Evolutionary conservation across 2,797 vertebrate species (phyloP), one percentile per base, ranked within the genome.

Genomic region (Artibeus jamaicensis): DNA sequence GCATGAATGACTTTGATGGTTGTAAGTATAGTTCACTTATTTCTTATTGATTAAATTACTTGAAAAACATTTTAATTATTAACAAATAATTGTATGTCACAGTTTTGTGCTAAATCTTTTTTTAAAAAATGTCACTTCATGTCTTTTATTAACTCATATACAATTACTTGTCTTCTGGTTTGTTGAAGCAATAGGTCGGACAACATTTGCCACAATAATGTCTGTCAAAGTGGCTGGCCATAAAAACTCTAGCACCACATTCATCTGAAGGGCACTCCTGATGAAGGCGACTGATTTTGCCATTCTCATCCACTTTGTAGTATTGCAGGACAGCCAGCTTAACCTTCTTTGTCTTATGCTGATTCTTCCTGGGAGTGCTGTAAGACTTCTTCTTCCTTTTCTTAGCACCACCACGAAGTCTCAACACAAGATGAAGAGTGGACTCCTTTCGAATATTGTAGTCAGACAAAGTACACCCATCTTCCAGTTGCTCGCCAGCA

Each of bases 331-430:
- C 99, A 9, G 99, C 99, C 87, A 99, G 99, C 97, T 99, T 99
- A 97, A 99, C 99, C 99, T 99, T 99, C 99, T 99, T 99, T 97
- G 99, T 99, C 99, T 99, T 99, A 97, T 99, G 99, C 98, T 99
- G 99, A 98, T 99, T 99, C 98, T 99, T 99, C 98, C 99, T 99
- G 96, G 99, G 99, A 70, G 99, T 99, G 65, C 99, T 99, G 98
- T 99, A 99, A 86, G 99, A 99, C 99, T 99, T 99, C 99, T 99
- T 99, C 99, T 99, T 99, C 93, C 99, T 99, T 85, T 99, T 99
- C 98, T 99, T 99, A 32, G 99, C 99, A 93, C 99, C 99, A 97
- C 99, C 99, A 42, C 99, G 99, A 97, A 99, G 99, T 97, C 99
- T 99, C 98, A 99, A 98, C 98, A 99, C 99, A 98, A 99, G 98